A percentile compares a stretch with the other conserved stretches of the same genome.
phyloP scores from a whole-genome alignment of 2,113 vertebrate species.

The Percopsis transmontana region DNA sequence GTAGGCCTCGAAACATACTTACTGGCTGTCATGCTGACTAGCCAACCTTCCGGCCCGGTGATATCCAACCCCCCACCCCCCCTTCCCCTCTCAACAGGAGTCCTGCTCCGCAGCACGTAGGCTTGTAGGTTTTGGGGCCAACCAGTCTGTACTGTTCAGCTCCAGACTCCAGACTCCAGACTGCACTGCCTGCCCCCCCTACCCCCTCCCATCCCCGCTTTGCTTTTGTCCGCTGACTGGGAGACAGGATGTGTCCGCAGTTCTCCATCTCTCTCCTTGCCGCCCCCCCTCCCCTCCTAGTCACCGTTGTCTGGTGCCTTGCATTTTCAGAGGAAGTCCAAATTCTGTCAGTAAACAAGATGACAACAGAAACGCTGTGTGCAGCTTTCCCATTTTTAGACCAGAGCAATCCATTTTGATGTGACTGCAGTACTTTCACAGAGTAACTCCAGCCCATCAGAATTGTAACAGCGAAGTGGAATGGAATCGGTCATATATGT shows the following conservation, averaged over 20 bases:
- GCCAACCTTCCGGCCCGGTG: no score
- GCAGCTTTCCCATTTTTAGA: neutral
- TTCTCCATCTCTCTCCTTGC: conserved; percentile 48
- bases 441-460: no score
- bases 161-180: conserved; percentile 65
- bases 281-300: conserved; percentile 15
- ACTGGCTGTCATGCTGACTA: no score
- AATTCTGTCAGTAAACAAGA: neutral
- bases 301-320: conserved; percentile 22
- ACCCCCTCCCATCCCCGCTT: conserved; percentile 57
- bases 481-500: no score
- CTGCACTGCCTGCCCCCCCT: no score
- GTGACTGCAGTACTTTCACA: neutral
- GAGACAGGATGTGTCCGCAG: conserved; percentile 66
- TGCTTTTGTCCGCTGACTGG: conserved; percentile 62
- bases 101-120: conserved; percentile 74
- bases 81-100: conserved; percentile 23
- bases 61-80: conserved; percentile 23
- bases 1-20: no score
- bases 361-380: neutral
- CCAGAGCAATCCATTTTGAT: neutral
- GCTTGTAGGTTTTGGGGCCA: conserved; percentile 65
- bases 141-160: conserved; percentile 60
- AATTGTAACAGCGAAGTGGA: no score
- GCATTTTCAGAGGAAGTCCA: conserved; percentile 10